Evolutionary conservation across 2,888 invertebrate genomes (phyloP).

Genomic region (Caenorhabditis sp.): DNA sequence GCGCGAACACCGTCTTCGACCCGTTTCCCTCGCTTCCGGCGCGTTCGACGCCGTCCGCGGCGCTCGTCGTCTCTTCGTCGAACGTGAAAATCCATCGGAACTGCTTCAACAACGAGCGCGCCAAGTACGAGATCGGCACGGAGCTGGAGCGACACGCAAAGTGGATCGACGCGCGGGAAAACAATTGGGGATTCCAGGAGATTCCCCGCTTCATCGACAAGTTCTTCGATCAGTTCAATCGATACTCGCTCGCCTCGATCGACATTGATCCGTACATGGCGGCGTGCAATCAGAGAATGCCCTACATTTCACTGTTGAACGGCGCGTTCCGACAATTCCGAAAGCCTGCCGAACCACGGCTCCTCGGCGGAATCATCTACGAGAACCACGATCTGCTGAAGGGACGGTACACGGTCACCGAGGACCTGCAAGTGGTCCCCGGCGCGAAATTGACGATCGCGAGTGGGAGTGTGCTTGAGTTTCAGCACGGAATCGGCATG

Average conservation of each 20-base stretch:
- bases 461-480: conserved; percentile 89
- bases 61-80: conserved; percentile 89
- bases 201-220: conserved; percentile 78
- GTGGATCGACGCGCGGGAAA: conserved; percentile 92
- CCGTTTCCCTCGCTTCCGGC: conserved; percentile 89
- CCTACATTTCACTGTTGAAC: conserved; percentile 83
- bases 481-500: conserved; percentile 93
- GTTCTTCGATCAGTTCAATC: conserved; percentile 82
- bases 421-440: conserved; percentile 93
- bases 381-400: conserved; percentile 83
- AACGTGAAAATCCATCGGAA: conserved; percentile 92
- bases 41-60: conserved; percentile 92
- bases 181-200: conserved; percentile 87
- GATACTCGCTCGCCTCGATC: conserved; percentile 93
- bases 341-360: conserved; percentile 63
- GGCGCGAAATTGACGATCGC: conserved; percentile 92
- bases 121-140: conserved; percentile 94
- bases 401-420: conserved; percentile 91
- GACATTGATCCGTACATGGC: conserved; percentile 91
- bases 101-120: conserved; percentile 88
- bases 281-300: conserved; percentile 90
- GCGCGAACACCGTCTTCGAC: conserved; percentile 89
- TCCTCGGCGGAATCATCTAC: conserved; percentile 87
- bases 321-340: conserved; percentile 77
- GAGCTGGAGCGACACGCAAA: conserved; percentile 95